phyloP scores from a whole-genome alignment of 2,888 invertebrate genomes.

The Pseudococcus jackbeardsleyi region DNA sequence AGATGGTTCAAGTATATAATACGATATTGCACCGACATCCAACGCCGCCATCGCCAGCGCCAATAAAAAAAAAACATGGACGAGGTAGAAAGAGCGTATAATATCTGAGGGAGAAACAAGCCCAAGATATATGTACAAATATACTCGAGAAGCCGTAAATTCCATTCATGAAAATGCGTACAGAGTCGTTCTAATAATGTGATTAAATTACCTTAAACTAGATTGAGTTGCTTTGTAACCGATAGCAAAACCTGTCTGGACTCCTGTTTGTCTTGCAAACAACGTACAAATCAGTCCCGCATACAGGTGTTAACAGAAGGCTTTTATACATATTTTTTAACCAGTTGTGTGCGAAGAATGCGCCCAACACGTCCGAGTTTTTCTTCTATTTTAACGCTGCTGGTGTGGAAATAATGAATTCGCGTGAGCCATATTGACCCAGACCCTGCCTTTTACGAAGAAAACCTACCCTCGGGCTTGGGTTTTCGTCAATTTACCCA shows the following conservation, averaged over 20 bases:
- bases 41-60: neutral
- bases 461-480: neutral
- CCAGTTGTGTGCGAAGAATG: neutral
- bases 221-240: conserved; percentile 50
- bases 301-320: conserved; percentile 49
- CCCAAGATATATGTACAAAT: neutral
- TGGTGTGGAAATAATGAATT: too few relatives aligned
- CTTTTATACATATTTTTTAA: neutral
- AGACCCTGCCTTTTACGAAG: neutral
- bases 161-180: conserved; percentile 39
- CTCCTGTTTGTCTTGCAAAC: conserved; percentile 42
- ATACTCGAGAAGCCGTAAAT: conserved; percentile 12
- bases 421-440: conserved; percentile 3
- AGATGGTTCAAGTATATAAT: neutral
- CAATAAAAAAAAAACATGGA: neutral
- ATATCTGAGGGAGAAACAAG: neutral
- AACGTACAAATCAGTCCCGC: conserved; percentile 43
- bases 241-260: conserved; percentile 49
- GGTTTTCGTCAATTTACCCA: neutral
- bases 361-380: neutral
- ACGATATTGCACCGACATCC: neutral
- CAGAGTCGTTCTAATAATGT: conserved; percentile 15
- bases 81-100: neutral
- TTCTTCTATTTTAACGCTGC: neutral
- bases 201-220: conserved; percentile 45